These are phyloP conservation scores for Lagocephalus sceleratus DNA, from an alignment of 2,797 vertebrate genomes.

Conservation along the genomic window DNA sequence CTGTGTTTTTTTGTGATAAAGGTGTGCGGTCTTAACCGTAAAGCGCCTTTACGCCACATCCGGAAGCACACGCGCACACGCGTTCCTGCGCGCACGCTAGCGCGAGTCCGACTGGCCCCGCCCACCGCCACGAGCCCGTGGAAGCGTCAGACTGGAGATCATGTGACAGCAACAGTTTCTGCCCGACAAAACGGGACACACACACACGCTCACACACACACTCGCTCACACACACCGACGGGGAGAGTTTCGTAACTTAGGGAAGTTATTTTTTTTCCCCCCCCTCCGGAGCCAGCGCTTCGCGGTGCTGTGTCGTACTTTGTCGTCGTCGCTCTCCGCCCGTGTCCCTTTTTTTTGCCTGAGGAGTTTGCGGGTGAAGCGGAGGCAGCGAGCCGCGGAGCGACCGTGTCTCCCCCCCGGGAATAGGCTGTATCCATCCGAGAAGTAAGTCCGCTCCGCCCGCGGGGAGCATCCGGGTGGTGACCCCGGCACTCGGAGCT, in stretches of 20 bases:
- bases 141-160: constrained; percentile 50
- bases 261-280: constrained; percentile 55
- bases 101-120: constrained; percentile 25
- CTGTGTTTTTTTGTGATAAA: no score
- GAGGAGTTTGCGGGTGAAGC: constrained; percentile 21
- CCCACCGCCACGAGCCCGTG: constrained; percentile 55
- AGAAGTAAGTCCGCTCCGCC: constrained; percentile 43
- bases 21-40: no score
- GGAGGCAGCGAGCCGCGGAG: constrained; percentile 17
- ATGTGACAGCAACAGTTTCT: constrained; percentile 67
- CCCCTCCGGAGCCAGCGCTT: constrained; percentile 51
- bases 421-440: constrained; percentile 26
- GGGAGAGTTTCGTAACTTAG: constrained; percentile 52
- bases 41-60: background rate
- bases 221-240: background rate
- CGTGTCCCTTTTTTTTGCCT: constrained; percentile 54
- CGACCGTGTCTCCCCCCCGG: constrained; percentile 15
- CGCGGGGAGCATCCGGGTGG: background rate
- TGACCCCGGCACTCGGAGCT: background rate
- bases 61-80: background rate
- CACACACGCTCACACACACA: background rate
- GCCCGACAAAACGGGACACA: constrained; percentile 27
- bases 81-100: background rate
- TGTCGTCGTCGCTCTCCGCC: constrained; percentile 23
- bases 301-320: constrained; percentile 26